These are phyloP conservation scores for Caenorhabditis remanei DNA, from an alignment of 1,140 invertebrate species.

Conservation along the genomic window DNA sequence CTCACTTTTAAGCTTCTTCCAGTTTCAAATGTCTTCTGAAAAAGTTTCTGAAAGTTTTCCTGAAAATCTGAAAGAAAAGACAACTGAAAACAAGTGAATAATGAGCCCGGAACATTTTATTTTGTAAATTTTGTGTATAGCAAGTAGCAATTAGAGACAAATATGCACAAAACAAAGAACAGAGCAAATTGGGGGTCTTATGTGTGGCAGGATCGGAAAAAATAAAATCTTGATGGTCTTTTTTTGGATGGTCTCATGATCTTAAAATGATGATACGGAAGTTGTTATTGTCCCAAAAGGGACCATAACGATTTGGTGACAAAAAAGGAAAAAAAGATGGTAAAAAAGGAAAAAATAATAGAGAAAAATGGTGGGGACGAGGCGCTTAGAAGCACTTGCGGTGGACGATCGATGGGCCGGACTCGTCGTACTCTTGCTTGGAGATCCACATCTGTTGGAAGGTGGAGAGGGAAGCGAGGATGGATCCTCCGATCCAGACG, in stretches of 20 bases:
- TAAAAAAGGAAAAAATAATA: not conserved
- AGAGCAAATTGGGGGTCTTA: constrained; percentile 51
- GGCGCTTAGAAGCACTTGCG: constrained; percentile 91
- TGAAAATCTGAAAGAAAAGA: too few species aligned
- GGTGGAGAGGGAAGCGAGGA: constrained; percentile 81
- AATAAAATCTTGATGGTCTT: constrained; percentile 52
- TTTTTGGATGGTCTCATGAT: constrained; percentile 49
- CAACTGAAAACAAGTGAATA: too few species aligned
- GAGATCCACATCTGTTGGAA: constrained; percentile 83
- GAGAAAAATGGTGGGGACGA: constrained; percentile 6
- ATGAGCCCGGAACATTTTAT: constrained; percentile 53
- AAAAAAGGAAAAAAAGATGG: constrained; percentile 12
- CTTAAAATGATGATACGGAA: constrained; percentile 20
- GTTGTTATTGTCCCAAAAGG: constrained; percentile 50
- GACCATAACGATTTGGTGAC: constrained; percentile 35
- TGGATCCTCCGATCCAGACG: constrained; percentile 81
- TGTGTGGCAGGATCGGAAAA: constrained; percentile 39
- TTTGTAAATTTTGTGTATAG: constrained; percentile 51
- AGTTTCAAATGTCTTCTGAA: too few species aligned
- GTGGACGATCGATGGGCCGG: constrained; percentile 92
- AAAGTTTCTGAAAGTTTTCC: too few species aligned
- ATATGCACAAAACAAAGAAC: constrained; percentile 56
- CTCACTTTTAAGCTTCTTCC: too few species aligned
- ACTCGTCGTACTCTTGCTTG: constrained; percentile 88
- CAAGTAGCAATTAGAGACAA: constrained; percentile 49